Evolutionary conservation across 2,113 vertebrate genomes (phyloP).

Genomic region (Oryzias javanicus): DNA sequence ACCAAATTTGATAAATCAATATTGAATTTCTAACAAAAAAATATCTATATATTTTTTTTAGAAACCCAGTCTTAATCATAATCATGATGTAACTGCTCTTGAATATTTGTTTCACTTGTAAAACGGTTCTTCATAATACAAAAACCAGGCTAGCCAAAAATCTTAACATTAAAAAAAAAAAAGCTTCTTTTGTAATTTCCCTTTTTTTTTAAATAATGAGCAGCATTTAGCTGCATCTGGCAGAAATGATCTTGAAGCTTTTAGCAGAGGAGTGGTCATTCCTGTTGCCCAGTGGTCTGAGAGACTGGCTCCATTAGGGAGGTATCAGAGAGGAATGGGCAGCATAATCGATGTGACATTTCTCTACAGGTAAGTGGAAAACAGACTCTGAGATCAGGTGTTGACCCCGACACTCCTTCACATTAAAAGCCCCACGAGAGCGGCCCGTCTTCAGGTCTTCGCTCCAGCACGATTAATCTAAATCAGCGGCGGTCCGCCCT

Average conservation of each 20-base stretch:
- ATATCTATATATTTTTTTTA: too few species aligned
- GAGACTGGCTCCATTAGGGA: constrained; percentile 49
- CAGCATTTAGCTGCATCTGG: too few species aligned
- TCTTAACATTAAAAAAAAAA: too few species aligned
- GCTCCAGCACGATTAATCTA: constrained; percentile 20
- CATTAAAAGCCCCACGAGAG: constrained; percentile 38
- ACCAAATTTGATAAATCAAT: too few species aligned
- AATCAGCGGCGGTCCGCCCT: constrained; percentile 25
- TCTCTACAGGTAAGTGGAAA: constrained; percentile 42
- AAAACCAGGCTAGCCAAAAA: too few species aligned
- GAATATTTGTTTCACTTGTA: too few species aligned
- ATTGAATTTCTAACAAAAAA: too few species aligned
- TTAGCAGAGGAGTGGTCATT: constrained; percentile 14
- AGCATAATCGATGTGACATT: constrained; percentile 68
- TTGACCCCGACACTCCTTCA: constrained; percentile 57
- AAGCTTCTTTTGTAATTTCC: too few species aligned
- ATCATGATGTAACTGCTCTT: too few species aligned
- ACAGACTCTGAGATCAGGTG: constrained; percentile 51
- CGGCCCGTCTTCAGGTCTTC: constrained; percentile 31
- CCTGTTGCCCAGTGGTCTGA: constrained; percentile 40
- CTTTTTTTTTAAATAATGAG: too few species aligned
- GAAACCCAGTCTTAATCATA: too few species aligned
- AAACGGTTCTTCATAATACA: too few species aligned
- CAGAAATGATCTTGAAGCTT: background rate
- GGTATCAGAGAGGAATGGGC: constrained; percentile 47